Evolutionary conservation across 2,113 vertebrate species (phyloP).

Genomic region (Chloebia gouldiae): DNA sequence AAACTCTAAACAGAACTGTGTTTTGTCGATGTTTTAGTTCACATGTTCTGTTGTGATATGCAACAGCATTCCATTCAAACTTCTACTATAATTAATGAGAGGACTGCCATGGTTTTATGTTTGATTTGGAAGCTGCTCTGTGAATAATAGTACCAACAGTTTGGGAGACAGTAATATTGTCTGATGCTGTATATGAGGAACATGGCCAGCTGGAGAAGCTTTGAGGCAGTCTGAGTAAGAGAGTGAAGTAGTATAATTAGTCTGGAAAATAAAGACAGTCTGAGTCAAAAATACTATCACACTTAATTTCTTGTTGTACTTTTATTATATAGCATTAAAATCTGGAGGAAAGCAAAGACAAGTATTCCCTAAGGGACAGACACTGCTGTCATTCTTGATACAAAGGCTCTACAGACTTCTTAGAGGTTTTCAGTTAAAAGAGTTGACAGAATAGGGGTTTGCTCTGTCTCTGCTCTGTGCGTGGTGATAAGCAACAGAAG

Average conservation of each 20-base stretch:
- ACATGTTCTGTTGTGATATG: background rate
- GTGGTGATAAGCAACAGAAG: background rate
- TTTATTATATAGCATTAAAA: background rate
- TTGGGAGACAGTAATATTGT: background rate
- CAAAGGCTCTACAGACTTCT: background rate
- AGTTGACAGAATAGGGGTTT: background rate
- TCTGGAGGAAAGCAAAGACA: background rate
- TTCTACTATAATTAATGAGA: background rate
- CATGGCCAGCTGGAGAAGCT: constrained; percentile 9
- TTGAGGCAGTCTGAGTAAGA: background rate
- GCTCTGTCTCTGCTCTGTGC: background rate
- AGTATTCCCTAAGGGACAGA: background rate
- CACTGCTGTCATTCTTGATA: background rate
- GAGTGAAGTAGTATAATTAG: background rate
- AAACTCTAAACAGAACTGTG: background rate
- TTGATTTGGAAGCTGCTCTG: background rate
- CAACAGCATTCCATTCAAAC: background rate
- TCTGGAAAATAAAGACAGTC: constrained; percentile 6
- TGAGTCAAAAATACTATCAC: background rate
- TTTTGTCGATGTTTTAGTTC: background rate
- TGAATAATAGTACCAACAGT: constrained; percentile 16
- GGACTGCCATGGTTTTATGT: background rate
- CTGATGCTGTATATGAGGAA: background rate
- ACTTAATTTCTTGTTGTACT: constrained; percentile 15
- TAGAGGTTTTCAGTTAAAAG: background rate